A percentile compares a stretch with the other conserved stretches of the same genome.
phyloP scores from a whole-genome alignment of 1,140 invertebrate genomes.

The Drosophila triauraria region DNA sequence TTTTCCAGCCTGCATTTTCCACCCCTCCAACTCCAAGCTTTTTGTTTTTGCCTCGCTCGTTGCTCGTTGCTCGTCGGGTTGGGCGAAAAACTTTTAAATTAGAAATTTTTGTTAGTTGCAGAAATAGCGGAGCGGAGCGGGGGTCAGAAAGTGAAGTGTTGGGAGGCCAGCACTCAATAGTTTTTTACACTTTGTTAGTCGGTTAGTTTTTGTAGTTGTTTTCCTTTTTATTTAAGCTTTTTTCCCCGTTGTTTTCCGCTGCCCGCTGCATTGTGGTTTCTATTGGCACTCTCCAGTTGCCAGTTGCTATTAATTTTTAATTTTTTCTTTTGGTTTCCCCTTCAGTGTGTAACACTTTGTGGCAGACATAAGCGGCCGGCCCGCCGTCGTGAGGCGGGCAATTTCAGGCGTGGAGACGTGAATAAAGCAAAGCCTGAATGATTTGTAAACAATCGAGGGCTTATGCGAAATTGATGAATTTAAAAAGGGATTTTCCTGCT shows the following conservation, averaged over 20 bases:
- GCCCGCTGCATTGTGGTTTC: conserved; percentile 73
- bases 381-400: conserved; percentile 50
- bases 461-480: conserved; percentile 49
- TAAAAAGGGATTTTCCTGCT: conserved; percentile 25
- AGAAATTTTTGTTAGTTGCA: conserved; percentile 79
- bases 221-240: conserved; percentile 14
- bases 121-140: conserved; percentile 13
- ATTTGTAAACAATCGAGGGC: conserved; percentile 45
- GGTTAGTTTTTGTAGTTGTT: conserved; percentile 71
- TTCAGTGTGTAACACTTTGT: conserved; percentile 48
- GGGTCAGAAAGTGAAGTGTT: conserved; percentile 49
- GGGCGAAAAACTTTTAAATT: conserved; percentile 83
- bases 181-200: conserved; percentile 81
- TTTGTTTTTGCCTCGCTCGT: conserved; percentile 57
- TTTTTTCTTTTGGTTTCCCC: conserved; percentile 52
- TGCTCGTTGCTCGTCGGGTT: conserved; percentile 45
- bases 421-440: conserved; percentile 16
- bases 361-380: conserved; percentile 49
- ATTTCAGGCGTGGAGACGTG: conserved; percentile 42
- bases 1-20: conserved; percentile 61
- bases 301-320: conserved; percentile 82
- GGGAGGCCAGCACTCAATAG: conserved; percentile 72
- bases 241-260: conserved; percentile 7
- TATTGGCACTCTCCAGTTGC: conserved; percentile 81
- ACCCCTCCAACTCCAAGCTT: conserved; percentile 5